These are phyloP conservation scores for Chroicocephalus ridibundus DNA, from an alignment of 2,113 vertebrate genomes.

Conservation along the genomic window DNA sequence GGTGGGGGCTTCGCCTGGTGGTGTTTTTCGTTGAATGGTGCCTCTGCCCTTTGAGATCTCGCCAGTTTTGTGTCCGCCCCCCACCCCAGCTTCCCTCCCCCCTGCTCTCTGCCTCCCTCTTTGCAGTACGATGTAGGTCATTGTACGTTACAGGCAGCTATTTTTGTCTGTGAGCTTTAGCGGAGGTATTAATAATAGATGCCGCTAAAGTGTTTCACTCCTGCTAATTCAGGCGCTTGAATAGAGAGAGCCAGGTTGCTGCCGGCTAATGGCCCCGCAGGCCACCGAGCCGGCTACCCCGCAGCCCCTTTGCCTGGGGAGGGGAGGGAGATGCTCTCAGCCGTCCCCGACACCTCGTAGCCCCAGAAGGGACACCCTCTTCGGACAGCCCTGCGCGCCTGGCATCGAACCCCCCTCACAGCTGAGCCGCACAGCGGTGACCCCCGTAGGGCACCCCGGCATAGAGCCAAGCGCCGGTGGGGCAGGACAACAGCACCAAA, in stretches of 20 bases:
- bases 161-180: constrained; percentile 73
- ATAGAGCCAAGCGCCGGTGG: neutral
- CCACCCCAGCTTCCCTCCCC: neutral
- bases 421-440: neutral
- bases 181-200: constrained; percentile 81
- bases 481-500: neutral
- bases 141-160: constrained; percentile 72
- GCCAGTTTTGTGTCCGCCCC: neutral
- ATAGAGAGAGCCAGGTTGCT: neutral
- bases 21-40: neutral
- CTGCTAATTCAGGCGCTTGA: constrained; percentile 38
- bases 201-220: constrained; percentile 69
- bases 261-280: neutral
- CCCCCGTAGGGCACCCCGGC: neutral
- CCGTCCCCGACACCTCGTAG: neutral
- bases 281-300: neutral
- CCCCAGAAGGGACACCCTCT: neutral
- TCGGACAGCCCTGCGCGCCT: neutral
- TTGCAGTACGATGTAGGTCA: constrained; percentile 79
- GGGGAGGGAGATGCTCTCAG: neutral
- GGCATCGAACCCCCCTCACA: neutral
- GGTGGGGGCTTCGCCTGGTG: neutral
- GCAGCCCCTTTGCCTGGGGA: neutral
- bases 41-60: neutral
- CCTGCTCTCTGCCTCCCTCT: neutral